Percentiles rank a stretch among this genome's conserved stretches.
phyloP scores from a whole-genome alignment of 2,113 vertebrate genomes.

The Odontophorus gujanensis region DNA sequence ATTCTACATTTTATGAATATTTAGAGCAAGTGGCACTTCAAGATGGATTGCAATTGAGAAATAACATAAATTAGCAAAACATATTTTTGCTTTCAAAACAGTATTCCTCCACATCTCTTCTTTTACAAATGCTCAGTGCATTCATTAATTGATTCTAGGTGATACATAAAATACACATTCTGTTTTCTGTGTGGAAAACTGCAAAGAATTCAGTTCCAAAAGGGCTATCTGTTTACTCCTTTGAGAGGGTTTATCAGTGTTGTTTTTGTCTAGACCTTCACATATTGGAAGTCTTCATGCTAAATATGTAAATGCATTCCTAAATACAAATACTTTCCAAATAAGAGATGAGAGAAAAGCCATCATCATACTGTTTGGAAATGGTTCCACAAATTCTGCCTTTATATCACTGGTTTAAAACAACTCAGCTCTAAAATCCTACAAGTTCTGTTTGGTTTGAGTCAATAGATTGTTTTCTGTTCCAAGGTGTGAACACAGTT shows the following conservation, averaged over 20 bases:
- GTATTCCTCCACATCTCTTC: background rate
- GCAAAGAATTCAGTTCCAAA: background rate
- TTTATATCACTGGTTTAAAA: background rate
- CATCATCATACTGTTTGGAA: background rate
- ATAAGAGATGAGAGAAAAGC: background rate
- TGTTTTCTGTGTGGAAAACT: background rate
- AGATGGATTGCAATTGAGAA: background rate
- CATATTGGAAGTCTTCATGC: background rate
- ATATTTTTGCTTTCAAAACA: background rate
- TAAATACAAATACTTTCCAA: background rate
- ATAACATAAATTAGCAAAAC: background rate
- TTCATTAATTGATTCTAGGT: background rate
- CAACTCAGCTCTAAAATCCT: background rate
- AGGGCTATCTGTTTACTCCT: background rate
- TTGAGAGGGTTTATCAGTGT: background rate
- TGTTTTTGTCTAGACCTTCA: background rate
- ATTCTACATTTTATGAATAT: background rate
- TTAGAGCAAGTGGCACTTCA: background rate
- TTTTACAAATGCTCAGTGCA: background rate
- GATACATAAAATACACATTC: background rate
- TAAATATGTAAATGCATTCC: background rate
- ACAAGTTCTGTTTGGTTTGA: background rate
- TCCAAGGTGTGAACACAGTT: background rate
- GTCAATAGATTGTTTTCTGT: background rate
- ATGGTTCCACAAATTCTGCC: background rate